Evolutionary conservation across 2,888 invertebrate species (phyloP).

Genomic region (Tenthredo amoena): DNA sequence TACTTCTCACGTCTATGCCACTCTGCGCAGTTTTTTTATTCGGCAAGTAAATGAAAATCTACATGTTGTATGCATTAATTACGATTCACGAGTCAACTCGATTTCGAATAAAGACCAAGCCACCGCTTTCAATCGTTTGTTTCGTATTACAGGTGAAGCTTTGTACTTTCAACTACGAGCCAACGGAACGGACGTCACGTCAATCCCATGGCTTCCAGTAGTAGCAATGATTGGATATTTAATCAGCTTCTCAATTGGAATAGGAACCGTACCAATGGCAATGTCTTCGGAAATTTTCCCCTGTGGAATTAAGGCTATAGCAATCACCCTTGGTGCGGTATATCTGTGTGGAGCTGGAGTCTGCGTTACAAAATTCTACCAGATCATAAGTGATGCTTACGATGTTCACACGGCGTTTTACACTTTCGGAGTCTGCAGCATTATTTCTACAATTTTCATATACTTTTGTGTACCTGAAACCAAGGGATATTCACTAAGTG

Average conservation of each 20-base stretch:
- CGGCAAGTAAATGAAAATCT: background rate
- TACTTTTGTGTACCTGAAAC: slow-evolving; percentile 70
- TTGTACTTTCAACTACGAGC: slow-evolving; percentile 26
- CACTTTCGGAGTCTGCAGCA: slow-evolving; percentile 64
- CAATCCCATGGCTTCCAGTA: slow-evolving; percentile 6
- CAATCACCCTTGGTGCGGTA: slow-evolving; percentile 64
- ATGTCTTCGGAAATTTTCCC: slow-evolving; percentile 50
- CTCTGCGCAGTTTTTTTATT: background rate
- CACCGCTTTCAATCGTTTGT: background rate
- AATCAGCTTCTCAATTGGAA: background rate
- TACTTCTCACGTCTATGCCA: slow-evolving; percentile 65
- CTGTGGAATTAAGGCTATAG: slow-evolving; percentile 55
- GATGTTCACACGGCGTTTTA: slow-evolving; percentile 71
- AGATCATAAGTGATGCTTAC: slow-evolving; percentile 65
- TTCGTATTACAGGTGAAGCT: slow-evolving; percentile 2
- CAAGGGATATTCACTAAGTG: slow-evolving; percentile 72
- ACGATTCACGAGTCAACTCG: background rate
- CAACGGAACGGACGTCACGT: background rate
- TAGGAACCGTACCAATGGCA: slow-evolving; percentile 12
- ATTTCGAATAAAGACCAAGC: background rate
- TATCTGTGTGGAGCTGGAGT: slow-evolving; percentile 64
- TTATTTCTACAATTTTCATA: slow-evolving; percentile 63
- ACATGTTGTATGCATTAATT: background rate
- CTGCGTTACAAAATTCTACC: slow-evolving; percentile 68
- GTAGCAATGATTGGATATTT: background rate